Conservation (phyloP, 1,140 invertebrate genomes). For the Tetranychus cinnabarinus region DNA sequence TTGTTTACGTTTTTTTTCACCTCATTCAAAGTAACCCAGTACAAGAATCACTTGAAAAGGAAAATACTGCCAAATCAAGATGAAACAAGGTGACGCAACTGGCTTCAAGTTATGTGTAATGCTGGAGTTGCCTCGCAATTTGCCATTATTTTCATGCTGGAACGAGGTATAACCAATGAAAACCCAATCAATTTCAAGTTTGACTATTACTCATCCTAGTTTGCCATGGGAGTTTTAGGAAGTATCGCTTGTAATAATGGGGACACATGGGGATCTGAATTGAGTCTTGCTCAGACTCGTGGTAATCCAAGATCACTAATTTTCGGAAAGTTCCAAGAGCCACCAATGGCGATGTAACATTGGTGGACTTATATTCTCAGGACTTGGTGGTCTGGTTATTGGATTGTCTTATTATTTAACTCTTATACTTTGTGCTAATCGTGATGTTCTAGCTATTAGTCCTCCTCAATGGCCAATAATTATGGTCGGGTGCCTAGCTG, state of each 20-base stretch:
- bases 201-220: constrained; percentile 53
- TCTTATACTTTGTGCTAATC: constrained; percentile 36
- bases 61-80: constrained; percentile 55
- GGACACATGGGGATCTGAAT: constrained; percentile 74
- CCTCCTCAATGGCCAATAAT: constrained; percentile 50
- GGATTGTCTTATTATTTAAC: constrained; percentile 46
- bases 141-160: constrained; percentile 50
- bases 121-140: constrained; percentile 59
- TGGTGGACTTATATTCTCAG: constrained; percentile 43
- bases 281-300: constrained; percentile 48
- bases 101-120: constrained; percentile 75
- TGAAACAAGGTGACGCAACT: constrained; percentile 63
- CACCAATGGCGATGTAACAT: constrained; percentile 56
- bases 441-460: constrained; percentile 28
- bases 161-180: constrained; percentile 46
- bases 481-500: constrained; percentile 38
- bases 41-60: constrained; percentile 37
- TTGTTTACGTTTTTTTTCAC: constrained; percentile 53
- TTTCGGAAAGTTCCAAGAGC: constrained; percentile 26
- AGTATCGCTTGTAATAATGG: constrained; percentile 57
- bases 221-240: constrained; percentile 45
- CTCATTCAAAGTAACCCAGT: constrained; percentile 59
- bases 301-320: constrained; percentile 47
- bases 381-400: constrained; percentile 43
- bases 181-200: constrained; percentile 47